Evolutionary conservation across 1,140 invertebrate species (phyloP), one percentile per base, ranked within the genome.

Genomic region (Alviniconcha marisindica): DNA sequence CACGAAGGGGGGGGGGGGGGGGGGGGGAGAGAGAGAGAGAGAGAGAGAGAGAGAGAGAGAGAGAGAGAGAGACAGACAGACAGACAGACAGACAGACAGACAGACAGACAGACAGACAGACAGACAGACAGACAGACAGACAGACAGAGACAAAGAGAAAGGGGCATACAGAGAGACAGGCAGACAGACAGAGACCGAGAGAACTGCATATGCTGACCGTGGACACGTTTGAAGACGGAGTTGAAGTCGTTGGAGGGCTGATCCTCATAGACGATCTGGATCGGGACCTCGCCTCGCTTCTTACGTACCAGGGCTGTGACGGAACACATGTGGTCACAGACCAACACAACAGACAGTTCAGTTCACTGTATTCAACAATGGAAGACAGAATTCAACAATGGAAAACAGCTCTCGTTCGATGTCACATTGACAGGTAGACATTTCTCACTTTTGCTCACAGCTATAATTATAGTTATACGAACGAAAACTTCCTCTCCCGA

Each of bases 1-100:
- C n/a, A n/a, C n/a, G n/a, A n/a, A n/a, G n/a, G n/a, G n/a, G n/a
- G n/a, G n/a, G n/a, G n/a, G n/a, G n/a, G n/a, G n/a, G n/a, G n/a
- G n/a, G n/a, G n/a, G 40, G 10, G 2, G 36, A 71, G 10, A 40
- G 36, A 40, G 1, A 40, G 14, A 42, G 14, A 40, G 69, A 71
- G 69, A 71, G 69, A 71, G 33, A 71, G 69, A 71, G 33, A 71
- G 36, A 71, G 3, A 40, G 66, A 71, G 33, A 40, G 66, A 71
- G 33, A 40, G 36, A 71, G 33, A 71, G 36, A 71, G 33, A 71
- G 21, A 40, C 31, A 71, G 36, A 40, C 15, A 71, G 66, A 40
- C 31, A 71, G 5, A 71, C 15, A 71, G 36, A 38, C 31, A 40
- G 38, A 40, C 31, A 40, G 69, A 71, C 31, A 36, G 63, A 69